Evolutionary conservation across 2,113 vertebrate species (phyloP).

Genomic region (Steatornis caripensis): DNA sequence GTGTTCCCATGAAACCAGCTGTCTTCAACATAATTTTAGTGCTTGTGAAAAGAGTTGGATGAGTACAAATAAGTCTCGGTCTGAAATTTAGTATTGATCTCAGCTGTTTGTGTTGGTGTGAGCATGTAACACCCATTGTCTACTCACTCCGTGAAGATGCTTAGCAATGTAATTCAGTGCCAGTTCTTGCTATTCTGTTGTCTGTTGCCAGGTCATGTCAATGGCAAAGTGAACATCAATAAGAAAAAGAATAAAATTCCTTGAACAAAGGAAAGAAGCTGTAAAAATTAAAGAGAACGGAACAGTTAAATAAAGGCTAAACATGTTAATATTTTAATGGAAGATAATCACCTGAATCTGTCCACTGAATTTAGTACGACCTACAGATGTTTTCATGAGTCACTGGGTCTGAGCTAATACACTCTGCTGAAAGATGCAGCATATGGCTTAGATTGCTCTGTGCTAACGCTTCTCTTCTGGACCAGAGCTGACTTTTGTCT

Average conservation of each 20-base stretch:
- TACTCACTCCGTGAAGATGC: neutral
- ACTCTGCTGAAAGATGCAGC: neutral
- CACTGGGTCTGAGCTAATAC: neutral
- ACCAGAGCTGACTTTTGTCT: neutral
- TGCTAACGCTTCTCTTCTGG: neutral
- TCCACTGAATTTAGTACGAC: neutral
- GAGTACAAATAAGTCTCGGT: neutral
- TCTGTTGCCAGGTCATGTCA: neutral
- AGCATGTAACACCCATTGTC: neutral
- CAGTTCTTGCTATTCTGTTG: neutral
- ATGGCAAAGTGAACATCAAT: neutral
- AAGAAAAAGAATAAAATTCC: neutral
- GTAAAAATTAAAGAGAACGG: rapidly evolving
- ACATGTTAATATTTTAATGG: neutral
- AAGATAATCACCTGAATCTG: neutral
- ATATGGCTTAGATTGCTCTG: neutral
- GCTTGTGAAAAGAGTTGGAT: neutral
- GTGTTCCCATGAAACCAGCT: neutral
- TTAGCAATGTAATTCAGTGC: neutral
- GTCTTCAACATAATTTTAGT: neutral
- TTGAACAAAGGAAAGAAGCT: neutral
- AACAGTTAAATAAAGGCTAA: neutral
- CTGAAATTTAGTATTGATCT: neutral
- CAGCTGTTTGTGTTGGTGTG: neutral
- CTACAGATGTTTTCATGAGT: neutral